Evolutionary conservation across 1,140 invertebrate species (phyloP), one percentile per base, ranked within the genome.

Genomic region (Brachionus calyciflorus): DNA sequence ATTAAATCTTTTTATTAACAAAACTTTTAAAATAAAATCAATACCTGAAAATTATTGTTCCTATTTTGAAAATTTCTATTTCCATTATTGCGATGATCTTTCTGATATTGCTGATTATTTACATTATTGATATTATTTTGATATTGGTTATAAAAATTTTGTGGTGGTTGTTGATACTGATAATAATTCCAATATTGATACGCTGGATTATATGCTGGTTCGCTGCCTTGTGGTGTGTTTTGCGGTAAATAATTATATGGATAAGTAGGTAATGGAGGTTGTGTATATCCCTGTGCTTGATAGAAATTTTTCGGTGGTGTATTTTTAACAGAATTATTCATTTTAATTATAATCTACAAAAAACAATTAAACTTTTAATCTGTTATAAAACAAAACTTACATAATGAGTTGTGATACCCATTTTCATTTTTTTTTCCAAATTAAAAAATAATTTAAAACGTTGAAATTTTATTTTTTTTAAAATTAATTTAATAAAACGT

Each of bases 111-210:
- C 1, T 41, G 26, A 44, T 65, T 65, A 44, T 65, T 41, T 1
- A 0, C 2, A n/a, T 21, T 65, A 1, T 21, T 41, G 37, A 37
- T 24, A 41, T 12, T 17, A 44, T 44, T 65, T 17, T 41, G 33
- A 26, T 24, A 24, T 5, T 12, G 7, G 19, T 46, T 41, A 44
- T 46, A 65, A n/a, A 10, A 14, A 14, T 14, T 46, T 46, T 46
- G 44, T 2, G 5, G 4, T 3, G 9, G 44, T 14, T 46, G 9
- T 17, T 46, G 44, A 46, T 14, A 46, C n/a, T 46, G 44, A 46
- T 46, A 46, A 46, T 46, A 44, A 44, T 65, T 65, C 60, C 60
- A 65, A 10, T 65, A 65, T 65, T 65, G 60, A 65, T 65, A 65
- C 24, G 40, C 40, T 10, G 60, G 40, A 17, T 65, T 40, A 7